Evolutionary conservation across 2,113 vertebrate species (phyloP).

Genomic region (Campylomormyrus tamandua): DNA sequence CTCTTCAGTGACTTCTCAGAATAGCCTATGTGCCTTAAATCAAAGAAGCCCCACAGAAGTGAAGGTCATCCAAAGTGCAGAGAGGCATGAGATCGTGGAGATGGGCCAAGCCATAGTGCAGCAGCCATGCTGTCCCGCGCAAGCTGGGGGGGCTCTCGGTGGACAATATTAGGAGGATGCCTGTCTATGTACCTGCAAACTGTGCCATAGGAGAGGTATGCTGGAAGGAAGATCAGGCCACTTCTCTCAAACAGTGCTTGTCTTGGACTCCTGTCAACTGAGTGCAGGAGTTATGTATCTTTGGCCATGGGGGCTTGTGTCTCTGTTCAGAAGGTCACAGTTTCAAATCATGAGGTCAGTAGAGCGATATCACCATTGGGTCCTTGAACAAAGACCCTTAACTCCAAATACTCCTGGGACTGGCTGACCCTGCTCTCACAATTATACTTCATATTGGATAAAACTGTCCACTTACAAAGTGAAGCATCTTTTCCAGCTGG

Average conservation of each 20-base stretch:
- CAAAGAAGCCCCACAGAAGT: not conserved
- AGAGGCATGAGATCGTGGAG: not conserved
- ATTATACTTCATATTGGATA: not conserved
- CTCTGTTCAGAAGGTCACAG: not conserved
- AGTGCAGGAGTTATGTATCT: not conserved
- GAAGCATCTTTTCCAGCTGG: not conserved
- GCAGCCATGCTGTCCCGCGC: not conserved
- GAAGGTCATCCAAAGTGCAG: not conserved
- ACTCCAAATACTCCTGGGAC: not conserved
- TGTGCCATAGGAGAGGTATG: not conserved
- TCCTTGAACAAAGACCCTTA: not conserved
- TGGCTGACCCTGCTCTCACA: not conserved
- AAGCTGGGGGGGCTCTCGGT: not conserved
- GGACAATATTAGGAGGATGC: not conserved
- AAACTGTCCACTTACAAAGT: not conserved
- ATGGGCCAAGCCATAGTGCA: not conserved
- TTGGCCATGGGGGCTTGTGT: not conserved
- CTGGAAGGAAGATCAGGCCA: not conserved
- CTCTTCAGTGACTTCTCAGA: not conserved
- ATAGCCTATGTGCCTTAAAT: not conserved
- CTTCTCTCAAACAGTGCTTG: not conserved
- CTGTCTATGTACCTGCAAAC: not conserved
- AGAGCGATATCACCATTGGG: not conserved
- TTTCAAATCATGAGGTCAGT: not conserved
- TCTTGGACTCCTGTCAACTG: not conserved